Evolutionary conservation across 2,113 vertebrate genomes (phyloP).

Genomic region (Pangasianodon hypophthalmus): DNA sequence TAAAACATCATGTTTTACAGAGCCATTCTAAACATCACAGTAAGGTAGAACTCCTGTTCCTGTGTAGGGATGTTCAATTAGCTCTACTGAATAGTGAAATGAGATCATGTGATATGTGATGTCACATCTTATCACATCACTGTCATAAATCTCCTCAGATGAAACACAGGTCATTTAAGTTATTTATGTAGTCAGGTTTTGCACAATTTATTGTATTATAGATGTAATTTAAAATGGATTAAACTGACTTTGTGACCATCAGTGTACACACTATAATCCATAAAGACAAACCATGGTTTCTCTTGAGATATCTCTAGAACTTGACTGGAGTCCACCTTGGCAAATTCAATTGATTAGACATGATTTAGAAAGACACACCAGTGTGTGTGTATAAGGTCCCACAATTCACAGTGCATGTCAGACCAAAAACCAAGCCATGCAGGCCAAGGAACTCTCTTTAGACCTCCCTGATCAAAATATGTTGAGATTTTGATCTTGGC

Average conservation of each 20-base stretch:
- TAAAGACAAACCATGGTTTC: not conserved
- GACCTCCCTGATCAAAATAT: too few relatives aligned
- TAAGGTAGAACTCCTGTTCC: not conserved
- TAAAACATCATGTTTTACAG: not conserved
- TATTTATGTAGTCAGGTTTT: not conserved
- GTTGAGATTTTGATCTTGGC: too few relatives aligned
- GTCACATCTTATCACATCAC: not conserved
- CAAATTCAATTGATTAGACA: too few relatives aligned
- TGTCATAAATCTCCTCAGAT: not conserved
- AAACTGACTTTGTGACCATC: not conserved
- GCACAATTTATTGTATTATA: not conserved
- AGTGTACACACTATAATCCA: not conserved
- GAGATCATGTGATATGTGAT: not conserved
- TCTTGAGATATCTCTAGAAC: too few relatives aligned
- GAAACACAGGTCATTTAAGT: not conserved
- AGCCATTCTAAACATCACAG: not conserved
- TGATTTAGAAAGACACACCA: too few relatives aligned
- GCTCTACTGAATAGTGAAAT: not conserved
- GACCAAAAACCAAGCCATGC: too few relatives aligned
- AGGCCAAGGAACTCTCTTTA: too few relatives aligned
- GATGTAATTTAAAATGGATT: not conserved
- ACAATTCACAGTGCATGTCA: too few relatives aligned
- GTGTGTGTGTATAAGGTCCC: too few relatives aligned
- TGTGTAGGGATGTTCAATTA: not conserved
- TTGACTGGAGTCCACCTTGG: too few relatives aligned